phyloP scores from a whole-genome alignment of 2,113 vertebrate species.

The Festucalex cinctus region DNA sequence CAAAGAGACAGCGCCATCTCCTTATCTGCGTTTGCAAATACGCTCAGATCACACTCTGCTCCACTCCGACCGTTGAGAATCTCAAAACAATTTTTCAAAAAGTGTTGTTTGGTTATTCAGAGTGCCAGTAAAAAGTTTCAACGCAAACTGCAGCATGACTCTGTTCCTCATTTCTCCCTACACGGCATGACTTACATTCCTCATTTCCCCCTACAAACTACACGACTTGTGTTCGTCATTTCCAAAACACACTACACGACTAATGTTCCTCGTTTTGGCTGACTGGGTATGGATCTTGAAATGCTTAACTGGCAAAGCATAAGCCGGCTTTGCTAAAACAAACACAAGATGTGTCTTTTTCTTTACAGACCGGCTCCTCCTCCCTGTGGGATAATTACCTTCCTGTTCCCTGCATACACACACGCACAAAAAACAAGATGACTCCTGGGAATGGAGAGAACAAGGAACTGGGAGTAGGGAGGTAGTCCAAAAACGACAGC shows the following conservation, averaged over 20 bases:
- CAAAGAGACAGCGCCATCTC: too few species aligned
- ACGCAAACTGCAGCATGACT: too few species aligned
- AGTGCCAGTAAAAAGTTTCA: too few species aligned
- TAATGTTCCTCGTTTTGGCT: background rate
- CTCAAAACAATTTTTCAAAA: too few species aligned
- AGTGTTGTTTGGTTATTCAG: too few species aligned
- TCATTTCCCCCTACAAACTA: background rate
- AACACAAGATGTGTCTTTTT: background rate
- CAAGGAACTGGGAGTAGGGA: background rate
- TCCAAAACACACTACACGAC: too few species aligned
- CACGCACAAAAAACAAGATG: conserved; percentile 27
- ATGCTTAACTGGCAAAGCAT: background rate
- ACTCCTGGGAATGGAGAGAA: conserved; percentile 53
- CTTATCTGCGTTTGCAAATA: too few species aligned
- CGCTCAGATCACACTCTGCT: too few species aligned
- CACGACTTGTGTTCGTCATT: background rate
- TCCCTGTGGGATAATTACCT: conserved; percentile 46
- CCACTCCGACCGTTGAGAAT: too few species aligned
- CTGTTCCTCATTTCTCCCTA: background rate
- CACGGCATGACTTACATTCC: background rate
- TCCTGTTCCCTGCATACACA: conserved; percentile 16
- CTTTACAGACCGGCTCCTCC: background rate
- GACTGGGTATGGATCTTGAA: background rate
- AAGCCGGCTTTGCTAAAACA: background rate
- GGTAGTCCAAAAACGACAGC: conserved; percentile 15